These are phyloP conservation scores for Ctenopoma multispine DNA, from an alignment of 2,797 vertebrate species.

Conservation along the genomic window DNA sequence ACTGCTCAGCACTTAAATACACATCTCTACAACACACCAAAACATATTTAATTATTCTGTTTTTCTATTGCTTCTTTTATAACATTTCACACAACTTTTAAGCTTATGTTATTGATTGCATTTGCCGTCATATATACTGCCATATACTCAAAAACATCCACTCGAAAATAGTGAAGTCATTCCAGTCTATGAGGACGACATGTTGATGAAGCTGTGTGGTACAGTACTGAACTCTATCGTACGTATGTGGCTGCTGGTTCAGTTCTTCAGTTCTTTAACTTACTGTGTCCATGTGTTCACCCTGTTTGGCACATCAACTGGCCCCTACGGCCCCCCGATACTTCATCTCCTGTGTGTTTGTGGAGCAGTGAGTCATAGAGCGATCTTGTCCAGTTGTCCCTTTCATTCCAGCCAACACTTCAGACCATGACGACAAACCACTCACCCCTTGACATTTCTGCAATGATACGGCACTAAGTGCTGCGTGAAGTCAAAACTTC, in stretches of 20 bases:
- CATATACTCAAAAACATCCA: constrained; percentile 74
- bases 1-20: constrained; percentile 97
- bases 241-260: constrained; percentile 2
- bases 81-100: constrained; percentile 92
- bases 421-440: constrained; percentile 6
- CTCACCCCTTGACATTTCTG: constrained; percentile 29
- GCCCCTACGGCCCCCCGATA: constrained; percentile 13
- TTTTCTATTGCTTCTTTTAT: constrained; percentile 87
- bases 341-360: constrained; percentile 23
- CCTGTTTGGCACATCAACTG: constrained; percentile 30
- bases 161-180: constrained; percentile 74
- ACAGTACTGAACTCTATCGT: constrained; percentile 32
- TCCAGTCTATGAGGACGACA: constrained; percentile 65
- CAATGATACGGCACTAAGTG: constrained; percentile 49
- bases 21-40: constrained; percentile 97
- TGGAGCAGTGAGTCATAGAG: constrained; percentile 42
- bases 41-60: constrained; percentile 90
- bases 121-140: constrained; percentile 82
- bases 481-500: constrained; percentile 45
- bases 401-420: constrained; percentile 52
- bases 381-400: constrained; percentile 58
- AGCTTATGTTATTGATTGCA: constrained; percentile 85
- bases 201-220: constrained; percentile 32
- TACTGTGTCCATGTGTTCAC: constrained; percentile 29
- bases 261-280: constrained; percentile 35